Evolutionary conservation across 2,888 invertebrate species (phyloP).

Genomic region (Scaptomyza parva): DNA sequence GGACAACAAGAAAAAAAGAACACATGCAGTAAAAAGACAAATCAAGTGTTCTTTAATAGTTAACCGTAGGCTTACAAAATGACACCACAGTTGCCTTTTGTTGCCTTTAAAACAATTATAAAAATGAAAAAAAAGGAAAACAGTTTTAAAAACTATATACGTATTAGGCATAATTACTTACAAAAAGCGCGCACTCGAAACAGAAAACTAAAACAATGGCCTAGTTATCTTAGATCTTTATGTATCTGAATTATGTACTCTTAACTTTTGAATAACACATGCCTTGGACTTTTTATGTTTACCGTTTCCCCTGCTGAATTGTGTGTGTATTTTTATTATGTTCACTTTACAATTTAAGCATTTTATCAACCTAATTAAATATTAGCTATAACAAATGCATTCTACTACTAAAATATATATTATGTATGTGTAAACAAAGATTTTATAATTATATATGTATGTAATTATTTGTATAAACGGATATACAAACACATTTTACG

Average conservation of each 20-base stretch:
- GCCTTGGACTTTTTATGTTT: slow-evolving; percentile 27
- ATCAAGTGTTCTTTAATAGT: slow-evolving; percentile 71
- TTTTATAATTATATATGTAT: slow-evolving; percentile 62
- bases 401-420: slow-evolving; percentile 70
- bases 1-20: slow-evolving; percentile 40
- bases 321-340: slow-evolving; percentile 50
- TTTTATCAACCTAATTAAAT: slow-evolving; percentile 62
- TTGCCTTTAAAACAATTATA: slow-evolving; percentile 40
- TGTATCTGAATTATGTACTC: slow-evolving; percentile 30
- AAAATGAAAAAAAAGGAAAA: slow-evolving; percentile 5
- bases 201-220: slow-evolving; percentile 47
- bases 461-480: slow-evolving; percentile 57
- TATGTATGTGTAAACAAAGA: slow-evolving; percentile 73
- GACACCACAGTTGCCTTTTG: slow-evolving; percentile 60
- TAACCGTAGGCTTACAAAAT: slow-evolving; percentile 31
- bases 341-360: slow-evolving; percentile 67
- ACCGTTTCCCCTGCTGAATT: slow-evolving; percentile 30
- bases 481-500: slow-evolving; percentile 44
- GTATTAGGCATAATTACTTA: slow-evolving; percentile 67
- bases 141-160: slow-evolving; percentile 31
- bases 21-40: slow-evolving; percentile 46
- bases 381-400: slow-evolving; percentile 52
- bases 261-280: slow-evolving; percentile 16
- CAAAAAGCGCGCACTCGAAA: slow-evolving; percentile 60
- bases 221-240: slow-evolving; percentile 43